phyloP scores from a whole-genome alignment of 2,797 vertebrate species.

The Macrochelys suwanniensis region DNA sequence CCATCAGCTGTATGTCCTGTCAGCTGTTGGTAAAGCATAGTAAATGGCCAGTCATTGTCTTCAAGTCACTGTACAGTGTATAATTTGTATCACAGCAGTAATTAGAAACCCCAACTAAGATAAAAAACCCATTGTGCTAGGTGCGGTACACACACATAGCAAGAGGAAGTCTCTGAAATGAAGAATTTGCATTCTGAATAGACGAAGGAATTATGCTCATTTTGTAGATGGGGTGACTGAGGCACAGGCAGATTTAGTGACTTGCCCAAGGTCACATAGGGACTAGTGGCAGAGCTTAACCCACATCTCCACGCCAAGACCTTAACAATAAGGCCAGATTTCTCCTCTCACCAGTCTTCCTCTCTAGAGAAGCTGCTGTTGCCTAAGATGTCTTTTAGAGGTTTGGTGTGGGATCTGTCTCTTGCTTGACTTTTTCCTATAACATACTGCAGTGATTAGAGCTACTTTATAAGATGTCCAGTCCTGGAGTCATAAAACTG shows the following conservation, averaged over 20 bases:
- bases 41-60: background rate
- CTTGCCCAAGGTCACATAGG: rapidly evolving
- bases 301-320: background rate
- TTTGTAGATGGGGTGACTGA: conserved; percentile 3
- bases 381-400: background rate
- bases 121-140: background rate
- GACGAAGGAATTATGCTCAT: background rate
- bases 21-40: background rate
- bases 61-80: background rate
- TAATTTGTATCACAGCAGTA: background rate
- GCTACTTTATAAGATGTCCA: background rate
- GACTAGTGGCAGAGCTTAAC: background rate
- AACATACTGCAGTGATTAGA: background rate
- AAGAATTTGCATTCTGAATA: background rate
- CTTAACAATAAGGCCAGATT: background rate
- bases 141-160: background rate
- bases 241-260: background rate
- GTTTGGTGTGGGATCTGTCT: background rate
- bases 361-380: background rate
- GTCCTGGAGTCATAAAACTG: background rate
- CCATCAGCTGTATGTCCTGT: background rate
- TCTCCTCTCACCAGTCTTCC: background rate
- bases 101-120: rapidly evolving
- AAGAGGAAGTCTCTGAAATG: background rate
- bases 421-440: conserved; percentile 35